These are phyloP conservation scores for Cichlasoma orientale DNA, from an alignment of 2,797 vertebrate genomes.

Conservation along the genomic window DNA sequence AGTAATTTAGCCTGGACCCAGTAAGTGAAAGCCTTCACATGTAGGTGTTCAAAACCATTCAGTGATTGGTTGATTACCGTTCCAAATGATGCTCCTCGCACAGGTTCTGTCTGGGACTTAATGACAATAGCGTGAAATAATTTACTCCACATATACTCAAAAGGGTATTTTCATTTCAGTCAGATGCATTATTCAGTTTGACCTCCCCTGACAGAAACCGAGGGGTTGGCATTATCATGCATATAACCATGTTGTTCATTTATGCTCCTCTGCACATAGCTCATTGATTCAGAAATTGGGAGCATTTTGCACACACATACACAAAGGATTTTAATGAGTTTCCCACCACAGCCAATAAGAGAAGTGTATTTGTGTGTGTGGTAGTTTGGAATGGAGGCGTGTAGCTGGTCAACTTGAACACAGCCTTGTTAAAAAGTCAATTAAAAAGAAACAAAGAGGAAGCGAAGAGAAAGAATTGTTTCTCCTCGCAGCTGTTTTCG, in stretches of 20 bases:
- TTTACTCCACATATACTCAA: conserved; percentile 40
- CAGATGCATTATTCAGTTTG: conserved; percentile 46
- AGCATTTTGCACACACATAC: conserved; percentile 37
- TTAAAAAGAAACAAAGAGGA: conserved; percentile 78
- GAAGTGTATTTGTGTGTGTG: conserved; percentile 31
- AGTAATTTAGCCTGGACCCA: background rate
- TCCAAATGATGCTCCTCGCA: conserved; percentile 29
- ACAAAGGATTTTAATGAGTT: conserved; percentile 75
- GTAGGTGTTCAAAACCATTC: background rate
- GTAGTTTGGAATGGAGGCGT: conserved; percentile 29
- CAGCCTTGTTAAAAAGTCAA: conserved; percentile 81
- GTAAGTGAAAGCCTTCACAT: background rate
- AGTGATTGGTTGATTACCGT: conserved; percentile 9
- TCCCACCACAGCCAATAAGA: conserved; percentile 54
- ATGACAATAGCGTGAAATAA: conserved; percentile 46
- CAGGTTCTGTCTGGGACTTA: conserved; percentile 20
- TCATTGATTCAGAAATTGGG: conserved; percentile 64
- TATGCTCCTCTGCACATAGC: conserved; percentile 52
- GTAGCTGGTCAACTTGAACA: conserved; percentile 72
- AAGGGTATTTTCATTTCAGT: conserved; percentile 38
- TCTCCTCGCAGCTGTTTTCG: conserved; percentile 58
- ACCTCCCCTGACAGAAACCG: conserved; percentile 37
- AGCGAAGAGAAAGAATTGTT: conserved; percentile 21
- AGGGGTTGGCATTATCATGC: conserved; percentile 53
- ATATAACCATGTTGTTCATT: conserved; percentile 66